Conservation (phyloP, 1,140 invertebrate genomes). For the Drosophila melanica region DNA sequence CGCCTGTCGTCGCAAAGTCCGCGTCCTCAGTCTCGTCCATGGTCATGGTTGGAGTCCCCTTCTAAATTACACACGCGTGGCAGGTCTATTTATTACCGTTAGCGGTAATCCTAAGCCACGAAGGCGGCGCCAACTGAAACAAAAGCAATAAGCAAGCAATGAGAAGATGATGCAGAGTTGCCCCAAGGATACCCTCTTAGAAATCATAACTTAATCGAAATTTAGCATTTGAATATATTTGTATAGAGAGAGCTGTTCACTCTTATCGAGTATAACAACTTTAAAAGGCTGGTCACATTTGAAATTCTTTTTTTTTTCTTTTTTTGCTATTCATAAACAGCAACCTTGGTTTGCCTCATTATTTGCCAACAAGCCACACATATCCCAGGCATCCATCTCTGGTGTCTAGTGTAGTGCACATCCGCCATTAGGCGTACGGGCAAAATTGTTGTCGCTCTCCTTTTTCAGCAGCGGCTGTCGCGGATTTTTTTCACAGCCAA, state of each 20-base stretch:
- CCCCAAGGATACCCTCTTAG: slow-evolving; percentile 40
- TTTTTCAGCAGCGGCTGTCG: slow-evolving; percentile 58
- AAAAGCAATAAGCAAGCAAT: slow-evolving; percentile 50
- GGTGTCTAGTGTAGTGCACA: not conserved
- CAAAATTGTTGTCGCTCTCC: slow-evolving; percentile 39
- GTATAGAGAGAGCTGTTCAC: not conserved
- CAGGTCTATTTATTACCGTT: slow-evolving; percentile 82
- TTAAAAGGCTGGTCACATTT: not conserved
- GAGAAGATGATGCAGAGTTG: not conserved
- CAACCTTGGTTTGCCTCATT: not conserved
- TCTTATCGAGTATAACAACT: not conserved
- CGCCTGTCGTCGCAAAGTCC: slow-evolving; percentile 44
- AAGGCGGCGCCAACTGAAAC: slow-evolving; percentile 40
- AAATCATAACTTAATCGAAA: not conserved
- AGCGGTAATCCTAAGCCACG: slow-evolving; percentile 77
- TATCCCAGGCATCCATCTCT: slow-evolving; percentile 4
- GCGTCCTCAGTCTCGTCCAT: slow-evolving; percentile 1
- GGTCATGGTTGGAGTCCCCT: slow-evolving; percentile 31
- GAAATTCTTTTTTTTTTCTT: not conserved
- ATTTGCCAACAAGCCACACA: not conserved
- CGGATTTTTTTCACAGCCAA: slow-evolving; percentile 80
- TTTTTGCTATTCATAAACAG: no score
- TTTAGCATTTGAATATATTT: not conserved
- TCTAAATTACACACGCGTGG: slow-evolving; percentile 81
- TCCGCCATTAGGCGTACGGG: slow-evolving; percentile 20